Evolutionary conservation across 2,888 invertebrate species (phyloP), one percentile per base, ranked within the genome.

Genomic region (Petrolisthes cinctipes): DNA sequence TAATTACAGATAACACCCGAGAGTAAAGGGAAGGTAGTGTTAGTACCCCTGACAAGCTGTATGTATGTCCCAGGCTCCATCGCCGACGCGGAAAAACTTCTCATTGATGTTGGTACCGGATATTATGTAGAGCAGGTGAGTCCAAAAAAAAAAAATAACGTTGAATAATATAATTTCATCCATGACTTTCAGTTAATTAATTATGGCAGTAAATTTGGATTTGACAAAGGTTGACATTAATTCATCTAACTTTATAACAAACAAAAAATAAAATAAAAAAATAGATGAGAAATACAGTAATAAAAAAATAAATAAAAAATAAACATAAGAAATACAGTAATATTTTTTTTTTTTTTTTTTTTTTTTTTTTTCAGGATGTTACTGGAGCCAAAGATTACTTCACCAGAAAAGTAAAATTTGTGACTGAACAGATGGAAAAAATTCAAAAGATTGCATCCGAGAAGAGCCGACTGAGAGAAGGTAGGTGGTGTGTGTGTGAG

Each of bases 81-180:
- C 88, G 94, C 95, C 90, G 96, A 98, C 92, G 95, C 96, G 61
- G 95, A 97, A 85, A 96, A 96, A 93, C 97, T 98, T 84, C 94
- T 99, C 57, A 96, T 99, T 91, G 99, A 99, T 93, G 96, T 99
- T 92, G 99, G 99, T 83, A 99, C 99, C 83, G 98, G 99, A 91
- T 99, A 99, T 93, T 99, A 96, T 94, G 97, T 97, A 37, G 97
- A 98, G 93, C 98, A 98, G 95, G 97, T 97, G 93, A 92, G 92
- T 91, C 17, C 96, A 56, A 11, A 11, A 37, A 11, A 51, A 37
- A 37, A 37, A 37, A 37, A 37, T 37, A 37, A 37, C 37, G 37
- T 37, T 37, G 37, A 37, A 37, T 37, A 37, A 37, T 1, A 37
- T 37, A 37, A 37, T 37, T 37, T 2, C 37, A 37, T 37, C 37